Conservation (phyloP, 1,140 invertebrate genomes). For the Melitaea cinxia region DNA sequence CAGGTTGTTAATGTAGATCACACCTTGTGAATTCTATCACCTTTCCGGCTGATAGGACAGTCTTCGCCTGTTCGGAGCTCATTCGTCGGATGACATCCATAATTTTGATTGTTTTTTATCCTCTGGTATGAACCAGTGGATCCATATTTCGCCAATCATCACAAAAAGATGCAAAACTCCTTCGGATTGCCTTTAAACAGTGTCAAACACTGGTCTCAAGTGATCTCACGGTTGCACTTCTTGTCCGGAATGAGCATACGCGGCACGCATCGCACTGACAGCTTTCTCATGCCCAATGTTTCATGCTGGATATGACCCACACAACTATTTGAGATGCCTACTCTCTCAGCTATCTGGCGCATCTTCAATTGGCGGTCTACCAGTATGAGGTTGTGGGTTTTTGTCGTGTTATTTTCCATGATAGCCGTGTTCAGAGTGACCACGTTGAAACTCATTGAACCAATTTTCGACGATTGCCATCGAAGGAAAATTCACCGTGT, state of each 20-base stretch:
- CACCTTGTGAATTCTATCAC: too few relatives aligned
- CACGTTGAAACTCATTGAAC: constrained; percentile 54
- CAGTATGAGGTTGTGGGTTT: neutral
- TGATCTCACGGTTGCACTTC: constrained; percentile 48
- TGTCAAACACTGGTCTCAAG: too few relatives aligned
- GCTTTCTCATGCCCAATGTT: constrained; percentile 44
- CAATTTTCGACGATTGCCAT: constrained; percentile 37
- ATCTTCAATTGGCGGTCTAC: constrained; percentile 38
- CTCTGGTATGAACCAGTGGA: too few relatives aligned
- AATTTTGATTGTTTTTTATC: too few relatives aligned
- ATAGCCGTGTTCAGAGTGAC: constrained; percentile 45
- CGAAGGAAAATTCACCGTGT: neutral
- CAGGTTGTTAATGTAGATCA: too few relatives aligned
- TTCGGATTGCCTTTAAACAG: too few relatives aligned
- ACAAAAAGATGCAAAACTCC: too few relatives aligned
- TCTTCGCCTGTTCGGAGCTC: too few relatives aligned
- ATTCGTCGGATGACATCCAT: too few relatives aligned
- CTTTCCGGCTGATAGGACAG: too few relatives aligned
- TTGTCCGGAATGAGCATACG: constrained; percentile 35
- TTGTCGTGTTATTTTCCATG: neutral
- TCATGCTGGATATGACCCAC: constrained; percentile 49
- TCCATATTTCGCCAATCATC: too few relatives aligned
- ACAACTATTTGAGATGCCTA: constrained; percentile 43
- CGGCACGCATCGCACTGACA: constrained; percentile 39
- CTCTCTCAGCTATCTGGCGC: constrained; percentile 46